Evolutionary conservation across 2,888 invertebrate species (phyloP), one percentile per base, ranked within the genome.

Genomic region (Gastrophysa polygoni): DNA sequence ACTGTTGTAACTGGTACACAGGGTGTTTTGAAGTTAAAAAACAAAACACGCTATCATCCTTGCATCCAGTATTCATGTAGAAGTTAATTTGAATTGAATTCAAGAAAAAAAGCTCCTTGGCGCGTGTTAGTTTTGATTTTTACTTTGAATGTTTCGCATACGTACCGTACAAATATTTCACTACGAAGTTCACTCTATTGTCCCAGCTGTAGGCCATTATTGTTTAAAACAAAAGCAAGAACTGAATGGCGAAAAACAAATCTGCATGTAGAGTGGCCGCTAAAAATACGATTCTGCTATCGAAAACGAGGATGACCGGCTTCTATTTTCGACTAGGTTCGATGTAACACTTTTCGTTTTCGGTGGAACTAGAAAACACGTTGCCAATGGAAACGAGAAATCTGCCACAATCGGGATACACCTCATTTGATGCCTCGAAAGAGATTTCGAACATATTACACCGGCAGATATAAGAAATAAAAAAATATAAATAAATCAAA

Each of bases 191-290:
- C 69, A 93, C 92, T 79, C 93, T 86, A 82, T 90, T 92, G 78
- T 92, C 91, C 92, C 92, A 93, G 77, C 88, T 87, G 83, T 91
- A 91, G 61, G 91, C 90, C 92, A 92, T 92, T 44, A 16, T 21
- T 55, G n/a, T 46, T 10, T 10, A 14, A 18, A 16, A 59, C 59
- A 47, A 59, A 21, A 38, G 14, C 14, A n/a, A 38, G n/a, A n/a
- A 38, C 20, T 21, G n/a, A 20, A 49, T 38, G 50, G 54, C 20
- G 32, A 29, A 57, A 64, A 57, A 49, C 24, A 56, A 32, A 32
- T 43, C 28, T 20, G 29, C n/a, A 50, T 49, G 20, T 48, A 38
- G 16, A 54, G 58, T 59, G 21, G 57, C 59, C 43, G 57, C 55
- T 62, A 55, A 60, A 63, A 65, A 60, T 66, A 69, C 59, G 63